Conservation (phyloP, 2,113 vertebrate genomes). For the Rhipidura dahli region DNA sequence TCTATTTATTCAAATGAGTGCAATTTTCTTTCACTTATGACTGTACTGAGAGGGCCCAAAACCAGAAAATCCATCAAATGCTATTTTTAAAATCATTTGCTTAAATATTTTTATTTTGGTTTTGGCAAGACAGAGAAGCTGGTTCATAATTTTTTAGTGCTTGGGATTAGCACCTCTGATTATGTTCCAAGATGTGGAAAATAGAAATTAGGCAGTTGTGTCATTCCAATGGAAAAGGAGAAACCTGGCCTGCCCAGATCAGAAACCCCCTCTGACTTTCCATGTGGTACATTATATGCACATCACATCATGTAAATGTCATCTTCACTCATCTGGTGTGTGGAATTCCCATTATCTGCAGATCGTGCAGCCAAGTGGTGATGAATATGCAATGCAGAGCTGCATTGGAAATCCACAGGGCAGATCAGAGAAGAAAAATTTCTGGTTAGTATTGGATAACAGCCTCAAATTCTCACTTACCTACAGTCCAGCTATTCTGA, state of each 20-base stretch:
- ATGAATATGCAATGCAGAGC: conserved; percentile 17
- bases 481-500: not conserved
- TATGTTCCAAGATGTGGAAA: not conserved
- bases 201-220: not conserved
- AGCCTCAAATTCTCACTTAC: not conserved
- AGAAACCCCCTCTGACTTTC: not conserved
- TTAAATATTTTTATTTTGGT: not conserved
- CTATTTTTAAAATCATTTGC: not conserved
- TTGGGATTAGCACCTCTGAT: not conserved
- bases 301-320: conserved; percentile 16
- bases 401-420: not conserved
- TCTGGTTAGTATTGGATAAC: not conserved
- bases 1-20: not conserved
- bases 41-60: not conserved
- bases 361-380: not conserved
- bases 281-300: conserved; percentile 15
- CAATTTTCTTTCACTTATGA: not conserved
- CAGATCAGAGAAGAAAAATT: not conserved
- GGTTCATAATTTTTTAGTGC: not conserved
- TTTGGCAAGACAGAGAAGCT: not conserved
- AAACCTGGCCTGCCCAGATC: not conserved
- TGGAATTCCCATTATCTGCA: conserved; percentile 41
- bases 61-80: not conserved
- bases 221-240: not conserved
- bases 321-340: conserved; percentile 6